Conservation (phyloP, 2,888 invertebrate genomes). For the Mythimna albipuncta region DNA sequence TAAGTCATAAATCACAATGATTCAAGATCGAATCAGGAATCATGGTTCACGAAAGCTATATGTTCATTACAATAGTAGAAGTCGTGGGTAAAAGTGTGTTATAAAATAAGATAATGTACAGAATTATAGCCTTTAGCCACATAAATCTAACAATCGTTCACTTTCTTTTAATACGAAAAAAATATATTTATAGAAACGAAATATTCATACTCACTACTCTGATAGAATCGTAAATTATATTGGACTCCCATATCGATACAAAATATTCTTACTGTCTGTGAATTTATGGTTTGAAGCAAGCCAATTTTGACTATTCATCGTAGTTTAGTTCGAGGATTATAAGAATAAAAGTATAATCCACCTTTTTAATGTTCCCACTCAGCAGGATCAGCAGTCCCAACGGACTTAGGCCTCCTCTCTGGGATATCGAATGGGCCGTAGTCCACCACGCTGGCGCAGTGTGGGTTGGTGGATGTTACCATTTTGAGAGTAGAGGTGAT, state of each 20-base stretch:
- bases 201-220: conserved; percentile 19
- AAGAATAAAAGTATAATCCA: too few species aligned
- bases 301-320: background rate
- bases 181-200: conserved; percentile 38
- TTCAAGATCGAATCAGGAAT: conserved; percentile 18
- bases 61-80: conserved; percentile 25
- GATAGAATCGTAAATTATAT: conserved; percentile 7
- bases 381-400: too few species aligned
- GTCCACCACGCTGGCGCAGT: too few species aligned
- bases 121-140: conserved; percentile 44
- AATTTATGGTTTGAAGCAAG: background rate
- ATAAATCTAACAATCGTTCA: conserved; percentile 55
- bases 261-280: background rate
- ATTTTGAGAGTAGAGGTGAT: too few species aligned
- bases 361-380: too few species aligned
- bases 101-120: conserved; percentile 39
- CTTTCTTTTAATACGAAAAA: conserved; percentile 52
- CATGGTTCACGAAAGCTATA: conserved; percentile 24
- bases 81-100: conserved; percentile 50
- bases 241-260: background rate
- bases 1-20: conserved; percentile 26
- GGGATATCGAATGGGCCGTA: too few species aligned
- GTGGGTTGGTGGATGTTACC: too few species aligned
- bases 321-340: too few species aligned
- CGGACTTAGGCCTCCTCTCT: too few species aligned